A percentile compares a stretch with the other conserved stretches of the same genome.
Evolutionary conservation across 2,113 vertebrate species (phyloP).

Genomic region (Trinectes maculatus): DNA sequence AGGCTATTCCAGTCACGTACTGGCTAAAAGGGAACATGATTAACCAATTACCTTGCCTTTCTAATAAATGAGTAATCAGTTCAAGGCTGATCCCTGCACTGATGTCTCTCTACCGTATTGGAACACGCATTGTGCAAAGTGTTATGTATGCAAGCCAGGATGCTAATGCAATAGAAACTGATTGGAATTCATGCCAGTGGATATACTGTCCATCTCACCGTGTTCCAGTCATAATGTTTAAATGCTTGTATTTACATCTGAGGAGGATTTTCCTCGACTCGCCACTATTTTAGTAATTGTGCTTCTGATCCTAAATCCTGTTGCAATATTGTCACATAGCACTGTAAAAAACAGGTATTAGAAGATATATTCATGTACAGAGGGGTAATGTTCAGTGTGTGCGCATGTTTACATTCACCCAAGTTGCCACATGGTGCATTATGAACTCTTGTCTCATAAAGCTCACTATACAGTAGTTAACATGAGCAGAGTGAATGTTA

Average conservation of each 20-base stretch:
- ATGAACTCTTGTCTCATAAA: background rate
- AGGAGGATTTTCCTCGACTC: background rate
- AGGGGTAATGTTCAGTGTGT: background rate
- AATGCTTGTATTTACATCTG: constrained; percentile 17
- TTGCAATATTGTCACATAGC: background rate
- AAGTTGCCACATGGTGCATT: background rate
- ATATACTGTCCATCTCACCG: constrained; percentile 6
- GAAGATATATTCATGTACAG: background rate
- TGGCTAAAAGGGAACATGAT: constrained; percentile 65
- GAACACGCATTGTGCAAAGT: constrained; percentile 36
- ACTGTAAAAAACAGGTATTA: background rate
- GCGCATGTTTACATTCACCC: background rate
- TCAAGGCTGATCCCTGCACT: constrained; percentile 59
- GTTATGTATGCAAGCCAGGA: constrained; percentile 27
- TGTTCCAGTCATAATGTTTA: constrained; percentile 12
- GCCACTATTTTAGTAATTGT: constrained; percentile 2
- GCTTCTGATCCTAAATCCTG: constrained; percentile 1
- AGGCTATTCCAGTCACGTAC: constrained; percentile 63
- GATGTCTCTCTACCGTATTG: constrained; percentile 49
- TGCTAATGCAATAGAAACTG: constrained; percentile 30
- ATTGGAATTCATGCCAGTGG: constrained; percentile 30
- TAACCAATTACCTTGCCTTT: constrained; percentile 72
- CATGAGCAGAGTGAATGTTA: background rate
- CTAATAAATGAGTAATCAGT: constrained; percentile 72
- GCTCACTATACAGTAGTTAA: background rate